Percentiles rank a stretch among this genome's conserved stretches.
Evolutionary conservation across 2,113 vertebrate species (phyloP).

Genomic region (Spheniscus mendiculus): DNA sequence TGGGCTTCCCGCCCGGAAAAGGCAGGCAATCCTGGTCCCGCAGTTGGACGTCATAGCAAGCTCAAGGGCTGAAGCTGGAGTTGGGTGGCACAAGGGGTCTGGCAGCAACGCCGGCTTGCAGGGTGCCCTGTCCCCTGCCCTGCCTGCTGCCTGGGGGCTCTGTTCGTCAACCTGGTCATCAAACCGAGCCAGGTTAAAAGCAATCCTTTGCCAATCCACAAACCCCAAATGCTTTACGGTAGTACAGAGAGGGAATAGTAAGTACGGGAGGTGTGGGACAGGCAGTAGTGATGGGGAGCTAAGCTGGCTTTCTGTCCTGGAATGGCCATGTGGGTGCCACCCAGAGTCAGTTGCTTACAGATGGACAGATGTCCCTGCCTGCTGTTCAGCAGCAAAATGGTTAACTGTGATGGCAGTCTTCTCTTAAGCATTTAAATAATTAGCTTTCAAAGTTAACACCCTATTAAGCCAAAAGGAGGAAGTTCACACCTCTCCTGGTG

Average conservation of each 20-base stretch:
- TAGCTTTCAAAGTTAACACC: constrained; percentile 37
- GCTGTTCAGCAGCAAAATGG: background rate
- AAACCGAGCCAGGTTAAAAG: background rate
- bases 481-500: constrained; percentile 52
- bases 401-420: background rate
- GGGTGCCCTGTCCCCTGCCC: background rate
- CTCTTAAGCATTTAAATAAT: constrained; percentile 27
- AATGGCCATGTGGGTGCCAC: background rate
- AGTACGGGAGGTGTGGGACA: background rate
- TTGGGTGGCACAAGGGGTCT: background rate
- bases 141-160: background rate
- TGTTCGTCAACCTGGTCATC: background rate
- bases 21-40: background rate
- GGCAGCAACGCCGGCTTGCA: accelerated
- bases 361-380: background rate
- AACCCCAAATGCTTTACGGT: accelerated
- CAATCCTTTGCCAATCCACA: background rate
- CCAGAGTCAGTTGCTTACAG: accelerated
- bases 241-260: background rate
- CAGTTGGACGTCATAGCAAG: background rate
- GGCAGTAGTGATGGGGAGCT: background rate
- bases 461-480: constrained; percentile 53
- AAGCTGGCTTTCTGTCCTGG: background rate
- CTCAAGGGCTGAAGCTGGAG: background rate
- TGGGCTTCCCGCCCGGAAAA: background rate